These are phyloP conservation scores for Channa maculata DNA, from an alignment of 2,113 vertebrate genomes.

Conservation along the genomic window DNA sequence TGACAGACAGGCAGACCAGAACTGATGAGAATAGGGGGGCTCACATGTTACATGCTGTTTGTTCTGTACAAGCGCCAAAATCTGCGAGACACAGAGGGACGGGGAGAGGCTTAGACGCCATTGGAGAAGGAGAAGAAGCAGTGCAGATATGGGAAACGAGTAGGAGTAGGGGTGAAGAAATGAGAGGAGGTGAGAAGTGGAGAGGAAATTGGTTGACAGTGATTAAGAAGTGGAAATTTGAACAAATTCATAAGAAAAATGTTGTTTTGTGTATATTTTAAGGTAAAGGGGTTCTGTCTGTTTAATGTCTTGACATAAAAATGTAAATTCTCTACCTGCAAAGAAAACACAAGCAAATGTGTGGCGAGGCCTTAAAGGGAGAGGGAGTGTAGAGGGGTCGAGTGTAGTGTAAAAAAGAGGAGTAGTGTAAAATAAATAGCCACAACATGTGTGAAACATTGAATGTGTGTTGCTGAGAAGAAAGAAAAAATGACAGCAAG, in stretches of 20 bases:
- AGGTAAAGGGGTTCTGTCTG: conserved; percentile 18
- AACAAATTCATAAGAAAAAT: conserved; percentile 49
- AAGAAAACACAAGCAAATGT: conserved; percentile 10
- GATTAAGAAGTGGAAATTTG: conserved; percentile 48
- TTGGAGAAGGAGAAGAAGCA: conserved; percentile 30
- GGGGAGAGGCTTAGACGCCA: conserved; percentile 41
- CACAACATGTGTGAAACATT: conserved; percentile 1
- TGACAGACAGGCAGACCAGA: conserved; percentile 56
- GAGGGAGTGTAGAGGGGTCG: conserved; percentile 18
- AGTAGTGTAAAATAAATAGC: conserved; percentile 17
- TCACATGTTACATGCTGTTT: conserved; percentile 61
- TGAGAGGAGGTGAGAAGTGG: conserved; percentile 50
- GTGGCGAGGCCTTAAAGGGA: conserved; percentile 1
- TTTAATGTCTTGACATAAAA: conserved; percentile 15
- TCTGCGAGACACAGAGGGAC: conserved; percentile 29
- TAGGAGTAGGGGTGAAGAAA: conserved; percentile 42
- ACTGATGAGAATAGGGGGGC: conserved; percentile 49
- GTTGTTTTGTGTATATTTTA: conserved; percentile 19
- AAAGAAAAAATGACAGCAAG: conserved; percentile 12
- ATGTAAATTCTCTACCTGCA: background rate
- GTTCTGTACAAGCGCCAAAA: conserved; percentile 63
- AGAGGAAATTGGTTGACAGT: conserved; percentile 52
- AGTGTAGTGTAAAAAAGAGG: conserved; percentile 22
- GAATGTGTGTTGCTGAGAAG: conserved; percentile 13
- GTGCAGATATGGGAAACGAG: conserved; percentile 37